Evolutionary conservation across 2,888 invertebrate species (phyloP), one percentile per base, ranked within the genome.

Genomic region (Oscheius sp.): DNA sequence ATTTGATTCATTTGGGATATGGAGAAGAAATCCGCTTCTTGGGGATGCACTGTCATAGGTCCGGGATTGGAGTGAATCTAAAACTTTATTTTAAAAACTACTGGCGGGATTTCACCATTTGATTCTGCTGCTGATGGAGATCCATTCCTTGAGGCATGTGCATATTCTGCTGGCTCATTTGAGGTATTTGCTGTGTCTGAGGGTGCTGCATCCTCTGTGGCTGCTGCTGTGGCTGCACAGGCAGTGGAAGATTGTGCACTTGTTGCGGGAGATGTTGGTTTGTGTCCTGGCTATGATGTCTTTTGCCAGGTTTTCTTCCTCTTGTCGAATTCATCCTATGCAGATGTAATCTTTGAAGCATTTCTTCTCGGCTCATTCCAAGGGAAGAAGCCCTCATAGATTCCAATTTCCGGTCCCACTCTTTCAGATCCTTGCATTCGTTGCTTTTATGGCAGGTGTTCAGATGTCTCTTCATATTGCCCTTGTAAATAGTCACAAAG

Each of bases 381-480:
- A 79, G 72, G 35, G 79, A 77, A 13, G 81, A 82, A 0, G 83
- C 83, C 5, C 76, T 71, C 83, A 83, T 83, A 43, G 76, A 76
- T 59, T 83, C 83, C 21, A 83, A 56, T 52, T 79, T 81, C 27
- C 64, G 35, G 56, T 81, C 81, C 78, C 78, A 81, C 69, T 81
- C 79, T 76, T 76, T 75, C 66, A 78, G 56, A 74, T 76, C 79
- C 68, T 79, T 81, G 64, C 77, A 76, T 12, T 81, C 83, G 18
- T 77, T 76, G 46, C 73, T 72, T 5, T 78, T 79, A 69, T 83
- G 84, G 35, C 80, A 82, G 55, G 84, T 82, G 73, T 82, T 82
- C 41, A 87, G 72, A 71, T 87, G 87, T 16, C 87, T 77, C 64
- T 87, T 87, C 87, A 87, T 87, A 74, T 87, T 87, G 21, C 87